Evolutionary conservation across 1,140 invertebrate species (phyloP), one percentile per base, ranked within the genome.

Genomic region (Dysdera silvatica): DNA sequence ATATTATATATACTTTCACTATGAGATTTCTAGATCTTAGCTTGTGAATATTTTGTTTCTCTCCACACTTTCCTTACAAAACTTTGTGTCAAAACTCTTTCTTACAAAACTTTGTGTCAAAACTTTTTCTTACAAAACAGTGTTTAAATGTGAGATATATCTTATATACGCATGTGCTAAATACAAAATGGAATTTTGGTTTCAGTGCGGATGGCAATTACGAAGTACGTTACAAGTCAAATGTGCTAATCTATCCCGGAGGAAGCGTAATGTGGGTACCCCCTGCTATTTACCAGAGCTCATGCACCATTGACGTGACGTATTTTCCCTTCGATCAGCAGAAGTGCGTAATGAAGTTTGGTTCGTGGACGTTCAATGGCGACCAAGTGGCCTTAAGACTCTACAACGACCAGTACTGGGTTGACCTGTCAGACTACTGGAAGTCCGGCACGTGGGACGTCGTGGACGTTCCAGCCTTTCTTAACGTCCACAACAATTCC

Each of bases 401-500:
- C 77, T 96, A 97, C 80, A 94, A 92, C 0, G 92, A 96, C 2
- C 29, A 65, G 32, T 14, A 58, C 47, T 65, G 51, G 64, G 58
- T 95, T 70, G 91, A 95, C 77, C 79, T 95, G 47, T 88, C 88
- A 71, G 91, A 95, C 74, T 95, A 94, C 75, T 95, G 94, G 80
- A 89, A 92, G 74, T 94, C 88, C 70, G 92, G 96, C 28, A 94
- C 97, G 79, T 98, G 95, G 94, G 93, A 96, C 77, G 91, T 97
- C 68, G 81, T 99, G 10, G 85, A 87, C 14, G 95, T 98, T 1
- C 94, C 95, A 37, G 87, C 95, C 48, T 84, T 94, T 78, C 82
- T 90, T 41, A 90, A 94, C 69, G 47, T 82, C 20, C 40, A 66
- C 51, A 63, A 67, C 14, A 65, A 62, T 75, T 95, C 94, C 76